phyloP scores from a whole-genome alignment of 2,113 vertebrate species.

The Acrocephalus kingi region DNA sequence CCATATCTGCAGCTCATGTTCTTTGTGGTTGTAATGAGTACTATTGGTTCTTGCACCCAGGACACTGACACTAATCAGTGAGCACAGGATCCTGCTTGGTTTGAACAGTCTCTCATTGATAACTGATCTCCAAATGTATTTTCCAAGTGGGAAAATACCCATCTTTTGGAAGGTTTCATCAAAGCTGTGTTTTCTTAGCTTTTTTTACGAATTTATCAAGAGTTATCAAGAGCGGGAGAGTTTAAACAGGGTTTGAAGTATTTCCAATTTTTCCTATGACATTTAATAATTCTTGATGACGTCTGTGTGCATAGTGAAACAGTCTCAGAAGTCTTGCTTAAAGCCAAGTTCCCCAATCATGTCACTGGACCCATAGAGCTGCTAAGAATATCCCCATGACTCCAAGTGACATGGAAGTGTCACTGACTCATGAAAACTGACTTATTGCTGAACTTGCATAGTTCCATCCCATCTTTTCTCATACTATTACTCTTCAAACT shows the following conservation, averaged over 20 bases:
- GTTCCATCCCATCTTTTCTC: background rate
- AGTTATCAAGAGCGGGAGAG: background rate
- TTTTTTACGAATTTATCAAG: background rate
- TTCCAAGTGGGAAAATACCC: background rate
- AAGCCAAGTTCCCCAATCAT: background rate
- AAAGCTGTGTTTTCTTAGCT: background rate
- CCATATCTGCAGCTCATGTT: rapidly evolving
- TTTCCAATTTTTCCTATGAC: background rate
- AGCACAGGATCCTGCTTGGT: background rate
- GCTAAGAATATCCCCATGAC: background rate
- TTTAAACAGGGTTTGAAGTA: background rate
- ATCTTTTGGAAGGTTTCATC: background rate
- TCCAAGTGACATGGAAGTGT: background rate
- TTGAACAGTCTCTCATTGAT: background rate
- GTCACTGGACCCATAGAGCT: background rate
- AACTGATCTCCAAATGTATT: background rate
- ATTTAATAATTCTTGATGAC: background rate
- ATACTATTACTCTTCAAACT: background rate
- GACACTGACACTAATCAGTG: background rate
- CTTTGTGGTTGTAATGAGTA: background rate
- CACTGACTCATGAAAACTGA: background rate
- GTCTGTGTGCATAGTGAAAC: background rate
- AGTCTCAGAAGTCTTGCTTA: background rate
- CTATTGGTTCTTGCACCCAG: background rate
- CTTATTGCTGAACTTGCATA: background rate